Conservation (phyloP, 2,888 invertebrate genomes). For the Campoplex nolae region DNA sequence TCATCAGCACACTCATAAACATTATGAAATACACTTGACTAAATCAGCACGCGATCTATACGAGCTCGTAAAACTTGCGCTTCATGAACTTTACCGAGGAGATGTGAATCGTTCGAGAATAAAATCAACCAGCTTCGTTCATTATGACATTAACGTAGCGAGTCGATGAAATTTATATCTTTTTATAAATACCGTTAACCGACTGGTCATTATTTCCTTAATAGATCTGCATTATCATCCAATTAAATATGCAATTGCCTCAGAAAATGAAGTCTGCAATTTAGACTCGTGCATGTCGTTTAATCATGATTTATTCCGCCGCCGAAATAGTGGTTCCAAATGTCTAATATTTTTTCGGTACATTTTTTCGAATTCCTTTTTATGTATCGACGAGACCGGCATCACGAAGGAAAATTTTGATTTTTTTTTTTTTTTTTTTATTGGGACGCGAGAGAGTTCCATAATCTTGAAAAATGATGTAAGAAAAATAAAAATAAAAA, state of each 20-base stretch:
- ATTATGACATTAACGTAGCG: background rate
- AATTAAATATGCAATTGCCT: background rate
- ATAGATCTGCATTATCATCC: background rate
- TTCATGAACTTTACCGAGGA: conserved; percentile 15
- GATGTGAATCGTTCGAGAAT: conserved; percentile 4
- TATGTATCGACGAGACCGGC: no score
- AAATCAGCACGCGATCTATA: conserved; percentile 19
- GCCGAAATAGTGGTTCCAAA: background rate
- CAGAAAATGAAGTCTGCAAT: background rate
- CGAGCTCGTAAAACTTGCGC: conserved; percentile 20
- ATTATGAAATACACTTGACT: background rate
- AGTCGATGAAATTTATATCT: background rate
- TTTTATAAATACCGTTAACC: background rate
- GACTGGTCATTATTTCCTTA: background rate
- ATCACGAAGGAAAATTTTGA: background rate
- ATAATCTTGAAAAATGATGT: background rate
- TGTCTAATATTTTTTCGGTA: background rate
- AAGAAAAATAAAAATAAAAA: background rate
- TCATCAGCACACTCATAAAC: conserved; percentile 6
- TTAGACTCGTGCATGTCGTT: background rate
- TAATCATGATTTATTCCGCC: background rate
- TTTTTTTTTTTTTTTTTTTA: background rate
- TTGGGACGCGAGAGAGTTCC: background rate
- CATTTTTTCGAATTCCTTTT: background rate
- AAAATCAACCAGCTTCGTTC: background rate